phyloP scores from a whole-genome alignment of 2,888 invertebrate genomes.

The Oeneis ivallda region DNA sequence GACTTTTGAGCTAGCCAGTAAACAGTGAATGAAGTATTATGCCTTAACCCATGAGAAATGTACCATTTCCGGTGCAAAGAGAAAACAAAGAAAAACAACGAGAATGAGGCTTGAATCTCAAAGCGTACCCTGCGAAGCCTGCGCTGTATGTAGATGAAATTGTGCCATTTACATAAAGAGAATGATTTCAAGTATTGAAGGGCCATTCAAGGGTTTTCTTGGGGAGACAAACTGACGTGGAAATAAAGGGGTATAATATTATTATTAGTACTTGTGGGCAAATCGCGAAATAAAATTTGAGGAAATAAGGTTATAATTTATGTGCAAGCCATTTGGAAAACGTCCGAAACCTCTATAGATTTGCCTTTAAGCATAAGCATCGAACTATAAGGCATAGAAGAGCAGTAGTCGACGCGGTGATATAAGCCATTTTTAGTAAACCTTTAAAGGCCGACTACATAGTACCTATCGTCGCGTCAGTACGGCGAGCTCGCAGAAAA shows the following conservation, averaged over 20 bases:
- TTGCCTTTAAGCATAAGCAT: too few species aligned
- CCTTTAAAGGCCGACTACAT: too few species aligned
- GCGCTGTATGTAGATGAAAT: slow-evolving; percentile 48
- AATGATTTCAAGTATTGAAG: slow-evolving; percentile 57
- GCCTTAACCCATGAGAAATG: slow-evolving; percentile 1
- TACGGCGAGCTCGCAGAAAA: too few species aligned
- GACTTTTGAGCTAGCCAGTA: background rate
- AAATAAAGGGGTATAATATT: slow-evolving; percentile 23
- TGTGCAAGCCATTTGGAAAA: slow-evolving; percentile 1
- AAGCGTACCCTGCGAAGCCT: slow-evolving; percentile 41
- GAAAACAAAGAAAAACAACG: slow-evolving; percentile 27
- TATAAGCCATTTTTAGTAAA: too few species aligned
- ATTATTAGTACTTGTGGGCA: background rate
- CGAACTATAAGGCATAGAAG: too few species aligned
- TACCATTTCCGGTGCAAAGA: background rate
- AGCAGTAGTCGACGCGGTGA: too few species aligned
- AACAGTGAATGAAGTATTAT: background rate
- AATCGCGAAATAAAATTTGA: background rate
- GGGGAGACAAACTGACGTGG: slow-evolving; percentile 19
- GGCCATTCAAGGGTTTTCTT: slow-evolving; percentile 24
- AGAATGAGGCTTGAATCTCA: slow-evolving; percentile 46
- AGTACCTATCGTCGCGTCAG: too few species aligned
- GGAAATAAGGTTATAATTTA: background rate
- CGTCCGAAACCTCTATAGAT: background rate
- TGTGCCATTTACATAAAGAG: slow-evolving; percentile 60